Evolutionary conservation across 64 coral and sea anemone genomes (phyloP).

Genomic region (Actinia tenebrosa): DNA sequence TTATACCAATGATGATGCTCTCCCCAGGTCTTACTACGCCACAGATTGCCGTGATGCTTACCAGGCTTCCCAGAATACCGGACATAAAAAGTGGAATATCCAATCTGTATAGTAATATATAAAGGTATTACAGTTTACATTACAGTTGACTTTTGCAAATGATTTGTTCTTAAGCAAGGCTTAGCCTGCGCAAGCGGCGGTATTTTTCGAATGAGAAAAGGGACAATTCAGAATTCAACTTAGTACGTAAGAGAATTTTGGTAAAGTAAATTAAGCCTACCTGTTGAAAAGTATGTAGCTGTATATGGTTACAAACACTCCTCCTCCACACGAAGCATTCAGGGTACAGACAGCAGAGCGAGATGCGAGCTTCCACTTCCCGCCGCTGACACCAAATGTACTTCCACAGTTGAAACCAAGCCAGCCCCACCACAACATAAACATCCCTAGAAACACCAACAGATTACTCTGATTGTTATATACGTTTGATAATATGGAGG

Average conservation of each 20-base stretch:
- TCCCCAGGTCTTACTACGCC: slow-evolving; percentile 85
- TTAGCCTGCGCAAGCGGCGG: no score
- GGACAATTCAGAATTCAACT: no score
- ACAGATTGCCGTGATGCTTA: slow-evolving; percentile 93
- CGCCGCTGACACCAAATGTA: slow-evolving; percentile 70
- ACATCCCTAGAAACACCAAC: slow-evolving; percentile 29
- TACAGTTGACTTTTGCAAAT: no score
- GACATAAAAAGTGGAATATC: slow-evolving; percentile 86
- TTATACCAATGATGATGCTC: slow-evolving; percentile 77
- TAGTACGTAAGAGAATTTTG: no score
- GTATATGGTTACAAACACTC: slow-evolving; percentile 68
- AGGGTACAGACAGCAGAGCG: slow-evolving; percentile 86
- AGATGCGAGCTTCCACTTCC: slow-evolving; percentile 62
- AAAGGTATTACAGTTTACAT: no score
- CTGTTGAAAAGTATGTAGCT: slow-evolving; percentile 51
- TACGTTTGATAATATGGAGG: no score
- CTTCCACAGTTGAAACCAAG: slow-evolving; percentile 66
- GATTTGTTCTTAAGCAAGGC: no score
- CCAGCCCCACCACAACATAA: slow-evolving; percentile 71
- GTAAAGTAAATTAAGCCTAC: not conserved
- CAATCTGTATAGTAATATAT: slow-evolving; percentile 14
- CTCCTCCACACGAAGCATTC: slow-evolving; percentile 80
- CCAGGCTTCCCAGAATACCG: slow-evolving; percentile 73
- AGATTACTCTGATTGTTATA: no score
- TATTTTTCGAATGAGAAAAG: no score